Evolutionary conservation across 2,888 invertebrate species (phyloP).

Genomic region (Halocaridina rubra): DNA sequence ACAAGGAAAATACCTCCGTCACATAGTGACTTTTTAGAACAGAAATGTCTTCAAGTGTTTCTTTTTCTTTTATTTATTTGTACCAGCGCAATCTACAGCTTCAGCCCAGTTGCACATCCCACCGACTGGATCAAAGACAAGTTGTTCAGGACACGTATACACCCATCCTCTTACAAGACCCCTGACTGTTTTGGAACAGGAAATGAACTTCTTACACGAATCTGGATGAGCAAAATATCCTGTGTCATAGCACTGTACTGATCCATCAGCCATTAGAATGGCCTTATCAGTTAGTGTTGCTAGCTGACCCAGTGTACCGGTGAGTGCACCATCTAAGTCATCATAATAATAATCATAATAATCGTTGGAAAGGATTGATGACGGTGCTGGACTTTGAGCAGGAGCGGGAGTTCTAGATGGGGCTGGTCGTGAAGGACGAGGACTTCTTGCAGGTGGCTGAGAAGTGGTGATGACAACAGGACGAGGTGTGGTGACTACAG

Average conservation of each 20-base stretch:
- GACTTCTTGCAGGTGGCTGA: constrained; percentile 65
- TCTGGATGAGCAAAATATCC: constrained; percentile 92
- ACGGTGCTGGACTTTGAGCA: not conserved
- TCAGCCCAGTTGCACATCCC: constrained; percentile 88
- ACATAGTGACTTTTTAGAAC: not conserved
- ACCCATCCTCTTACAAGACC: constrained; percentile 82
- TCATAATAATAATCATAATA: constrained; percentile 76
- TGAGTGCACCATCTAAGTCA: constrained; percentile 69
- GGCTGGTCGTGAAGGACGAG: constrained; percentile 38
- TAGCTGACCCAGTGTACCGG: constrained; percentile 67
- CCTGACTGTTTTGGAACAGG: constrained; percentile 85
- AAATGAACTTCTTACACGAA: constrained; percentile 91
- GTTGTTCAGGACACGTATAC: constrained; percentile 86
- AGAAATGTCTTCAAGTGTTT: not conserved
- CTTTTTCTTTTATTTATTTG: not conserved
- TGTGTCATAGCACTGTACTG: constrained; percentile 86
- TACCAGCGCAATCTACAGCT: constrained; percentile 64
- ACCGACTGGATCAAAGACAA: constrained; percentile 89
- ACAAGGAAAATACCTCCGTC: not conserved
- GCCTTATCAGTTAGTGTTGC: constrained; percentile 63
- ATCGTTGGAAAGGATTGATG: constrained; percentile 73
- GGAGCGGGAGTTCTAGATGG: not conserved
- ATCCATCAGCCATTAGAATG: constrained; percentile 76
- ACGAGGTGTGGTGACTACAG: constrained; percentile 63
- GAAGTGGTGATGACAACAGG: constrained; percentile 66